These are phyloP conservation scores for Columba janthina DNA, from an alignment of 2,113 vertebrate genomes.

Conservation along the genomic window DNA sequence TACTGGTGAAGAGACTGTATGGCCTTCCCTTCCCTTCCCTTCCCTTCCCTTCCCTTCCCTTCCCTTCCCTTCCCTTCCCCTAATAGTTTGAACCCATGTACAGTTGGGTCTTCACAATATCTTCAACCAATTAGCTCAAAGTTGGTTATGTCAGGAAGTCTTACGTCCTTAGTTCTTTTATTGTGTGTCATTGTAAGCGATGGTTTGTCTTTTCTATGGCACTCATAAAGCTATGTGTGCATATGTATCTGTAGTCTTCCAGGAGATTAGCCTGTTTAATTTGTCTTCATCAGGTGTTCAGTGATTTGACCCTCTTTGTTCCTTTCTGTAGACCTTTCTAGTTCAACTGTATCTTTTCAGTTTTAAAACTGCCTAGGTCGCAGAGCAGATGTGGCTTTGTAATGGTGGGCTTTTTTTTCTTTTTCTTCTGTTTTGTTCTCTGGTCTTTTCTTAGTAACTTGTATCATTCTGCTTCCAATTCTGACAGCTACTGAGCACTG, in stretches of 20 bases:
- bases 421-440: background rate
- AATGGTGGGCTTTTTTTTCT: background rate
- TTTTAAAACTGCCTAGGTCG: background rate
- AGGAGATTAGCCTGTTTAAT: background rate
- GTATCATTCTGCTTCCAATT: background rate
- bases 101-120: background rate
- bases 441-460: constrained; percentile 22
- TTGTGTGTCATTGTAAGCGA: background rate
- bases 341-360: background rate
- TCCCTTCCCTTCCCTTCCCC: background rate
- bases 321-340: background rate
- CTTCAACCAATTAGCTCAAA: background rate
- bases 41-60: background rate
- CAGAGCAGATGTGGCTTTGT: background rate
- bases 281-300: background rate
- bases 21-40: background rate
- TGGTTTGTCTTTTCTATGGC: background rate
- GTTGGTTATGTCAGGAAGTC: background rate
- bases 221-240: background rate
- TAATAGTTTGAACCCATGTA: background rate
- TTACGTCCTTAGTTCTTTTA: background rate
- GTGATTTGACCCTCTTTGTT: background rate
- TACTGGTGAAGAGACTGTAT: background rate
- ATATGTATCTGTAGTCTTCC: background rate
- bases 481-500: background rate